Conservation (phyloP, 2,888 invertebrate genomes). For the Zhuqinia jingwanae region DNA sequence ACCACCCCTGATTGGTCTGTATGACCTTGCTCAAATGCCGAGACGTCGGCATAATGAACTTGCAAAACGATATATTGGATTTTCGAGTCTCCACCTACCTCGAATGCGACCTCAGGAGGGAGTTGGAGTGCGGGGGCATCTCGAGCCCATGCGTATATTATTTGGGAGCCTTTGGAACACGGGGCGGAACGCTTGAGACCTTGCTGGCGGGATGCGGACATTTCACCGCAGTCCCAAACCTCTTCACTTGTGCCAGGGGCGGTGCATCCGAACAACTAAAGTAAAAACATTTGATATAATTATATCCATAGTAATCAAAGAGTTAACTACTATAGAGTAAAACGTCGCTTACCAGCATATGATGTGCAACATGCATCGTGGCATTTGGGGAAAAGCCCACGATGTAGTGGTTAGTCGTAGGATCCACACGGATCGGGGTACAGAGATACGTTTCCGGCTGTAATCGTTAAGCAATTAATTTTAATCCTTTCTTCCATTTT, state of each 20-base stretch:
- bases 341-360: slow-evolving; percentile 86
- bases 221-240: slow-evolving; percentile 97
- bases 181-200: slow-evolving; percentile 85
- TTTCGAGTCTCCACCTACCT: slow-evolving; percentile 90
- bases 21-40: slow-evolving; percentile 83
- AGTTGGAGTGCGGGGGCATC: slow-evolving; percentile 91
- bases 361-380: slow-evolving; percentile 94
- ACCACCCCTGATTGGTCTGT: slow-evolving; percentile 93
- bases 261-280: slow-evolving; percentile 90
- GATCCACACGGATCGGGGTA: slow-evolving; percentile 92
- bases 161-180: slow-evolving; percentile 87
- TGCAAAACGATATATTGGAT: slow-evolving; percentile 96
- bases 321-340: too few relatives aligned
- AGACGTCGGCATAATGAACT: slow-evolving; percentile 90
- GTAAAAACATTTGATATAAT: too few relatives aligned
- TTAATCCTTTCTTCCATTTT: too few relatives aligned
- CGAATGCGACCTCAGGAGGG: slow-evolving; percentile 95
- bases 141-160: slow-evolving; percentile 97
- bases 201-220: slow-evolving; percentile 84
- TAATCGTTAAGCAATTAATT: slow-evolving; percentile 81
- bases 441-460: slow-evolving; percentile 96
- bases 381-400: slow-evolving; percentile 96
- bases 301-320: too few relatives aligned
- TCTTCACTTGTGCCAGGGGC: slow-evolving; percentile 87
- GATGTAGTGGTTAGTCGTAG: slow-evolving; percentile 89